Base-by-base conservation (phyloP, 1,140 invertebrate genomes). In the Plectrocnemia conspersa region DNA sequence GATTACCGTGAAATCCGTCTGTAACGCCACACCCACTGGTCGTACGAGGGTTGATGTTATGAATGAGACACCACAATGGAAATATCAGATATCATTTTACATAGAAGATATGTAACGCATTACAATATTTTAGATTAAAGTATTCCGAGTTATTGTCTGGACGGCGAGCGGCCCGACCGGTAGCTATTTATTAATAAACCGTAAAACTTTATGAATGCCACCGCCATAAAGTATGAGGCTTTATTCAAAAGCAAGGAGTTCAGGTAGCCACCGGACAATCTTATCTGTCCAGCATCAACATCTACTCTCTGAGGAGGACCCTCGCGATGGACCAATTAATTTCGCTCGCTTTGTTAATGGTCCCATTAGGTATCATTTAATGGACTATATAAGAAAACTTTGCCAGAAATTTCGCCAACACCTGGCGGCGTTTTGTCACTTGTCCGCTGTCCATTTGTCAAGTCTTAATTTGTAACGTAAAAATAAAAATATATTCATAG, bases 31-130 rank as follows among this genome's bases (percentile, higher is more conserved):
- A 15, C 36, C 13, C 27, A 29, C n/a, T 2, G 3, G 10, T 19
- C 36, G 36, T 40, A 45, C n/a, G 33, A 29, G 46, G 27, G 38
- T 48, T 40, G 21, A 45, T 16, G 41, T 21, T 33, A 15, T 42
- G 36, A 42, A 44, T 50, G 47, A 35, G 29, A 40, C 29, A 32
- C 18, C 41, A 58, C 56, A 58, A 58, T 52, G 44, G 50, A 52
- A 47, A 53, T 52, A 58, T 52, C 50, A 47, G 56, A 58, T 58
- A 58, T 53, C 56, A 32, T 44, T 58, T 58, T 52, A 44, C 50
- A 41, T 52, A 52, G 50, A 19, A 44, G 50, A 41, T 44, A 44
- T 44, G 50, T 52, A 16, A 24, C 36, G 50, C 50, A 52, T 52
- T 52, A 44, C 50, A 52, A 52, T 52, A 52, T 42, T 42, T 52